phyloP scores from a whole-genome alignment of 2,888 invertebrate genomes.

The Plebejus melissa region DNA sequence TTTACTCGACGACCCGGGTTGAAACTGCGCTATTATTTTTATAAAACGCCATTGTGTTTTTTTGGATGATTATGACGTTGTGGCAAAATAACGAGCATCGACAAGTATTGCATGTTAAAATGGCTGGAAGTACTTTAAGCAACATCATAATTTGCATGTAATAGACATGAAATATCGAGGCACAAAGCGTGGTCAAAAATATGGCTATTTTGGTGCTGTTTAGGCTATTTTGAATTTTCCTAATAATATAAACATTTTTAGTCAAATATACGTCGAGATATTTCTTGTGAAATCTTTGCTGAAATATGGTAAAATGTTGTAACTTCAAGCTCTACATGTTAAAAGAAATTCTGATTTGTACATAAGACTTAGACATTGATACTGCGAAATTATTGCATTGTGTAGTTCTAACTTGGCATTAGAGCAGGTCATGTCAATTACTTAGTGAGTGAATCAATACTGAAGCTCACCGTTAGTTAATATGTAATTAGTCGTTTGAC shows the following conservation, averaged over 20 bases:
- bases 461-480: not conserved
- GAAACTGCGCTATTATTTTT: conserved; percentile 24
- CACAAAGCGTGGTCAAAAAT: no score
- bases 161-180: no score
- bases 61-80: conserved; percentile 11
- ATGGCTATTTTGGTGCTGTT: no score
- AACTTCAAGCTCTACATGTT: not conserved
- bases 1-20: conserved; percentile 31
- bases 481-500: conserved; percentile 10
- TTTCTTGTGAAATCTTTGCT: no score
- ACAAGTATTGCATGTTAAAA: not conserved
- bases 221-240: no score
- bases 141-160: not conserved
- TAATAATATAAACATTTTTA: no score
- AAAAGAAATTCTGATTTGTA: no score
- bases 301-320: not conserved
- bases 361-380: no score
- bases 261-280: no score
- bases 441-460: conserved; percentile 10
- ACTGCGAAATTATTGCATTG: not conserved
- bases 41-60: conserved; percentile 5
- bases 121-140: not conserved
- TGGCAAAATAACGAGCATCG: not conserved
- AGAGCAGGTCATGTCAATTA: conserved; percentile 5
- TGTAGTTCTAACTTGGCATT: not conserved